Conservation (phyloP, 2,888 invertebrate species). For the Rotaria macrura region DNA sequence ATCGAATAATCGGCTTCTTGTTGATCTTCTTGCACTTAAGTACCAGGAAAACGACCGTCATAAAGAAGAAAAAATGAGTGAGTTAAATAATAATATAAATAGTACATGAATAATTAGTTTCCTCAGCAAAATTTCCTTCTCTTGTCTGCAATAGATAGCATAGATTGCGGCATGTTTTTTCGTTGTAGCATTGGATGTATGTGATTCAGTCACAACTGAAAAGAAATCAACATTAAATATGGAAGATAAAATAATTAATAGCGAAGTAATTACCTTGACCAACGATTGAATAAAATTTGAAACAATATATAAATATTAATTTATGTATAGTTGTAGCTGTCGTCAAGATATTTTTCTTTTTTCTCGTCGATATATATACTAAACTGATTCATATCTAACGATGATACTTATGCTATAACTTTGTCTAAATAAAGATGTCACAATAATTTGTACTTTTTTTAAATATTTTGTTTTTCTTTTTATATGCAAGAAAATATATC, state of each 20-base stretch:
- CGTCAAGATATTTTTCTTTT: neutral
- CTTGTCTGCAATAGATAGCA: no score
- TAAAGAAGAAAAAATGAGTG: constrained; percentile 13
- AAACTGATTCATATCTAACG: neutral
- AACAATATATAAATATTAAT: neutral
- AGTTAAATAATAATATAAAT: neutral
- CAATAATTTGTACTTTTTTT: neutral
- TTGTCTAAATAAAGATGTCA: neutral
- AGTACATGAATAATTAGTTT: no score
- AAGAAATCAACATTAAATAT: neutral
- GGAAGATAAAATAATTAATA: neutral
- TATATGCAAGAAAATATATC: no score
- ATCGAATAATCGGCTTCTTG: constrained; percentile 79
- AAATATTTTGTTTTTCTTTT: no score
- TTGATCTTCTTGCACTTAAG: constrained; percentile 81
- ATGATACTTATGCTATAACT: neutral
- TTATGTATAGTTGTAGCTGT: neutral
- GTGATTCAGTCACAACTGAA: neutral
- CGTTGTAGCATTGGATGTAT: neutral
- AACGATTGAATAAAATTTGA: neutral
- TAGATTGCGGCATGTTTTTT: neutral
- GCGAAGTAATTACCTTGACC: neutral
- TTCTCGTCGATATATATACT: neutral
- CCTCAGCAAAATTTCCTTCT: no score
- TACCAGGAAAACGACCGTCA: constrained; percentile 34